A percentile compares a stretch with the other conserved stretches of the same genome.
Conservation (phyloP, 2,797 vertebrate genomes). For the Psittacula derbiana region DNA sequence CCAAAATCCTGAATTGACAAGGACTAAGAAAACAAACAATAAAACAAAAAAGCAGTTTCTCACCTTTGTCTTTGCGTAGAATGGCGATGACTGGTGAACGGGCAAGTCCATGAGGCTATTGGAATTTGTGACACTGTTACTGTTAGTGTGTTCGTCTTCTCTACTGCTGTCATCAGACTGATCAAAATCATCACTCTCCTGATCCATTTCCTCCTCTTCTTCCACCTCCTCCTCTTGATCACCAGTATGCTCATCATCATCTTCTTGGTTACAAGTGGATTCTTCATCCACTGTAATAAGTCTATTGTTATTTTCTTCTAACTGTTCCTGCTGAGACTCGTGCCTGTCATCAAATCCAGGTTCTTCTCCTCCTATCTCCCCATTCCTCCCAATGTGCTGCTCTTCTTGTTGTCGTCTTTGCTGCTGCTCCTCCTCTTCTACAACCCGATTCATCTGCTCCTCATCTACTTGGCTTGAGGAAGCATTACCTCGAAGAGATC, state of each 20-base stretch:
- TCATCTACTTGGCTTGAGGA: slow-evolving; percentile 89
- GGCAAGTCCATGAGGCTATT: slow-evolving; percentile 86
- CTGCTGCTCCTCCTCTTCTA: slow-evolving; percentile 88
- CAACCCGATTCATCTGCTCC: slow-evolving; percentile 91
- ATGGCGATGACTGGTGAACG: slow-evolving; percentile 86
- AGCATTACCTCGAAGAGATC: slow-evolving; percentile 93
- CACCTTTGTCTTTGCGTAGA: slow-evolving; percentile 89
- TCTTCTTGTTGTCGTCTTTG: slow-evolving; percentile 78
- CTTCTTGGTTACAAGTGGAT: slow-evolving; percentile 78
- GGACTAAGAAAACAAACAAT: background rate
- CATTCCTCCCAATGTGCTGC: slow-evolving; percentile 74
- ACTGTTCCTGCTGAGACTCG: slow-evolving; percentile 80
- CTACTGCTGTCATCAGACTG: slow-evolving; percentile 92
- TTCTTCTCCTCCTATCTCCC: slow-evolving; percentile 77
- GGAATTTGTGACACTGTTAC: slow-evolving; percentile 88
- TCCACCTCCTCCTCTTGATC: slow-evolving; percentile 85
- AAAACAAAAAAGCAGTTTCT: slow-evolving; percentile 60
- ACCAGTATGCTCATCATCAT: slow-evolving; percentile 81
- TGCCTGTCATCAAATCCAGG: slow-evolving; percentile 77
- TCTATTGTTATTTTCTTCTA: slow-evolving; percentile 86
- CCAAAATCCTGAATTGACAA: background rate
- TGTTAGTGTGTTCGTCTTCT: slow-evolving; percentile 88
- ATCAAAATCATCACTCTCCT: slow-evolving; percentile 98
- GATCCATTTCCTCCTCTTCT: slow-evolving; percentile 98
- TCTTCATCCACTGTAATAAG: slow-evolving; percentile 77